A percentile compares a stretch with the other conserved stretches of the same genome.
Conservation (phyloP, 2,888 invertebrate species). For the Erpobdella octoculata region DNA sequence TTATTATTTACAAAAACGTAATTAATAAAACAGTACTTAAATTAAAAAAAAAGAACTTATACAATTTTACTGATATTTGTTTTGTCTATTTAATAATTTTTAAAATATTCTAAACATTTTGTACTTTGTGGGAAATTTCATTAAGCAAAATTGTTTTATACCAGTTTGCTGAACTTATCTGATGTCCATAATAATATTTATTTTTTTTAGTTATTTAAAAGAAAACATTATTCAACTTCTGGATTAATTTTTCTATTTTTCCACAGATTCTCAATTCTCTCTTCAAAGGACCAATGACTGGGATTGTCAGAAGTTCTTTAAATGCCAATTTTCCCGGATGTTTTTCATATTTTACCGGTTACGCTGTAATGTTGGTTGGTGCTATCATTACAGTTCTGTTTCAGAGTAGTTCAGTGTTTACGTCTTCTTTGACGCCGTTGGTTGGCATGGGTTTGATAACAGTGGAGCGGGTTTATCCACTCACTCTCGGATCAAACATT, state of each 20-base stretch:
- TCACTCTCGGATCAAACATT: constrained; percentile 45
- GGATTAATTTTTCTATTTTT: neutral
- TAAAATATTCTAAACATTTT: neutral
- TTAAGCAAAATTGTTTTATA: neutral
- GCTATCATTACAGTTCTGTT: constrained; percentile 43
- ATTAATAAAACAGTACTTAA: too few relatives aligned
- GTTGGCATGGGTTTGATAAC: constrained; percentile 44
- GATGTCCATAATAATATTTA: too few relatives aligned
- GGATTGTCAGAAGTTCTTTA: constrained; percentile 43
- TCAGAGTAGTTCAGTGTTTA: constrained; percentile 46
- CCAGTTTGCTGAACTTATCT: too few relatives aligned
- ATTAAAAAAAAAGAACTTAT: too few relatives aligned
- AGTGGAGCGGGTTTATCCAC: constrained; percentile 43
- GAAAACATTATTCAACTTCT: too few relatives aligned
- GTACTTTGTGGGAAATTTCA: neutral
- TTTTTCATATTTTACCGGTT: constrained; percentile 41
- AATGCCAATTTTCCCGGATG: constrained; percentile 48
- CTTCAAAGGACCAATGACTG: constrained; percentile 41
- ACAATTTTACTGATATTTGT: neutral
- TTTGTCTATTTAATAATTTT: neutral
- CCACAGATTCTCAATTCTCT: constrained; percentile 49
- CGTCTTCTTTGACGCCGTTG: constrained; percentile 45
- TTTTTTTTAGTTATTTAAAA: too few relatives aligned
- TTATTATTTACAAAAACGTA: too few relatives aligned
- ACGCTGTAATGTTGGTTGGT: constrained; percentile 44